A percentile compares a stretch with the other conserved stretches of the same genome.
These are phyloP conservation scores for Ectemnius continuus DNA, from an alignment of 2,888 invertebrate species.

Conservation along the genomic window DNA sequence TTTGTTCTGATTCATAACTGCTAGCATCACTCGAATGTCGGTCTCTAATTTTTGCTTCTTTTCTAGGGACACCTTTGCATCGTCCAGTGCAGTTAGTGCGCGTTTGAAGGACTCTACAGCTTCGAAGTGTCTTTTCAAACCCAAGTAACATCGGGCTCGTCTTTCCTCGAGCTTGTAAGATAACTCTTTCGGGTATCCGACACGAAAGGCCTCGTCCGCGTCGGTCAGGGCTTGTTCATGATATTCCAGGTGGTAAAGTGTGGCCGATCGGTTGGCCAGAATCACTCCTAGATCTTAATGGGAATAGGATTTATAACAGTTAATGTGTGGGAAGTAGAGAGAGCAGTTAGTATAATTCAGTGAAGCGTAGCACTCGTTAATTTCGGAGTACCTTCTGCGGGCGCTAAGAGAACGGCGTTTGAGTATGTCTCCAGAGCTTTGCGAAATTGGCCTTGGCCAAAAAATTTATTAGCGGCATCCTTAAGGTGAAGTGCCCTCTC, in stretches of 20 bases:
- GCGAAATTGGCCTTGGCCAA: slow-evolving; percentile 84
- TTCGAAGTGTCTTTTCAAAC: slow-evolving; percentile 83
- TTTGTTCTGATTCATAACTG: slow-evolving; percentile 83
- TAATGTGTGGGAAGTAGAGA: background rate
- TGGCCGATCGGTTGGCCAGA: slow-evolving; percentile 90
- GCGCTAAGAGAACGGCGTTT: slow-evolving; percentile 84
- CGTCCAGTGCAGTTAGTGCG: slow-evolving; percentile 84
- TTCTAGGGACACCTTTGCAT: slow-evolving; percentile 82
- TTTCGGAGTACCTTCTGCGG: slow-evolving; percentile 81
- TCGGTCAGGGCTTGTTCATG: slow-evolving; percentile 85
- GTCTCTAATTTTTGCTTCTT: slow-evolving; percentile 82
- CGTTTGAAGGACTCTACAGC: slow-evolving; percentile 84
- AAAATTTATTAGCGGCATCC: slow-evolving; percentile 85
- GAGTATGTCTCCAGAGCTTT: slow-evolving; percentile 86
- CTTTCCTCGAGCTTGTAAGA: slow-evolving; percentile 88
- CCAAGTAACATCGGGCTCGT: slow-evolving; percentile 85
- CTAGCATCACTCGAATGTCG: slow-evolving; percentile 86
- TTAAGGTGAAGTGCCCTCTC: slow-evolving; percentile 83
- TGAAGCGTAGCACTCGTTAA: slow-evolving; percentile 12
- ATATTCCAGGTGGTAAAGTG: slow-evolving; percentile 85
- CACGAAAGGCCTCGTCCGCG: slow-evolving; percentile 83
- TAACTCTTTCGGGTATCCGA: slow-evolving; percentile 86
- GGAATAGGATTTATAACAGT: no score
- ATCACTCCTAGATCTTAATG: slow-evolving; percentile 82
- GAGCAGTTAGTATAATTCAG: slow-evolving; percentile 16